phyloP scores from a whole-genome alignment of 2,888 invertebrate species.

The Poecilobothrus nobilitatus region DNA sequence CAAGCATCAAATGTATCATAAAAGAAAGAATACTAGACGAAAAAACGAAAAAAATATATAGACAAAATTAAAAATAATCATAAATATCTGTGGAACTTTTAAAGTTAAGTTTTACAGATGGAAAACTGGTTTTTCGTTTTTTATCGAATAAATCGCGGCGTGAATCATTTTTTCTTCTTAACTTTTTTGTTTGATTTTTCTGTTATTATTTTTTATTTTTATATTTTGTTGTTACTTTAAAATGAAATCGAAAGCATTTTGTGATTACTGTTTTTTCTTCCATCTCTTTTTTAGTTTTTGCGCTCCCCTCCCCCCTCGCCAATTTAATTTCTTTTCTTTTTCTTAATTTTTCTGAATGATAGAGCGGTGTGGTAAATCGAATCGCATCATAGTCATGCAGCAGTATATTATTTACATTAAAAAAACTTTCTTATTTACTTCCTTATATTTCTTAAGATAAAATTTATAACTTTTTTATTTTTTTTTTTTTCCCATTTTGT shows the following conservation, averaged over 20 bases:
- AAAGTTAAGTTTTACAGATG: background rate
- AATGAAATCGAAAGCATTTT: slow-evolving; percentile 32
- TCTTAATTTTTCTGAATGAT: background rate
- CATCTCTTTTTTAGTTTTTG: background rate
- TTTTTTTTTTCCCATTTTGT: background rate
- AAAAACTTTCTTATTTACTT: slow-evolving; percentile 8
- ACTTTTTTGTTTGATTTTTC: background rate
- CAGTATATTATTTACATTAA: slow-evolving; percentile 2
- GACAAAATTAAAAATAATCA: no score
- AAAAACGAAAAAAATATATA: no score
- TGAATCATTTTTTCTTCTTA: background rate
- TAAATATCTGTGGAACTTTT: no score
- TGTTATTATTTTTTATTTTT: background rate
- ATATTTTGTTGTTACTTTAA: slow-evolving; percentile 9
- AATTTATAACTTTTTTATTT: background rate
- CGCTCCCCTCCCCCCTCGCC: no score
- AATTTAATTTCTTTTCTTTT: no score
- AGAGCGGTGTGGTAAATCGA: background rate
- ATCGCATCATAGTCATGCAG: background rate
- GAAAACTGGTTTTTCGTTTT: background rate
- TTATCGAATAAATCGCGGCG: background rate
- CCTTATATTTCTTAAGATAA: slow-evolving; percentile 5
- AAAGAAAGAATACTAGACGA: no score
- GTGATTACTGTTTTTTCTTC: slow-evolving; percentile 19
- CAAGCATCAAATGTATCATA: no score